Base-by-base conservation (phyloP, 1,140 invertebrate species). In the Drosophila subpulchrella region DNA sequence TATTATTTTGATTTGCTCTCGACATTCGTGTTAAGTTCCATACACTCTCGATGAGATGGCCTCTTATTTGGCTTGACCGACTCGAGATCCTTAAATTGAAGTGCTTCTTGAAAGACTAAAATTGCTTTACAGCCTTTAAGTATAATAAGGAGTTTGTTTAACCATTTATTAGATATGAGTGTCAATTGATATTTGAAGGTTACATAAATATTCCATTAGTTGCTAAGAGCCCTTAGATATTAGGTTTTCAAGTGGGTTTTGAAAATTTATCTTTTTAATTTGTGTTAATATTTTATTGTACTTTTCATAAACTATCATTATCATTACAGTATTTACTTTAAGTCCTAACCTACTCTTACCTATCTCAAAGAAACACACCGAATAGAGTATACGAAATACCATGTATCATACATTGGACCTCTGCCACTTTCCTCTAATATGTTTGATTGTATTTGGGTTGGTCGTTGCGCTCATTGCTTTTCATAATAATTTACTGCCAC, bases 1-100 rank as follows among this genome's bases (percentile, higher is more conserved):
- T 89, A 90, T 90, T 90, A 89, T 89, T 90, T 89, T 85, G 85
- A 90, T 89, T 89, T 90, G 84, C 83, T 84, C 67, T 83, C 79
- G 83, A 86, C 83, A 86, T 73, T 70, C 72, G 63, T 76, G 85
- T 76, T 83, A 67, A 72, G 56, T 54, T 62, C 54, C 11, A 58
- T 55, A 53, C 74, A 56, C 73, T 59, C 15, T 39, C 42, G 15
- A 20, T 13, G 27, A 36, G 27, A 65, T 73, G 51, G 58, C 39
- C 68, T 75, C 42, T 41, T 53, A 41, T 11, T 32, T 12, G 48
- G 55, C 60, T 73, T 73, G 55, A 55, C 54, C 20, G 20, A 30
- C 42, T 39, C 32, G 36, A 27, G 47, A 27, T 58, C 27, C 60
- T 62, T 59, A n/a, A 59, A 24, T 15, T 62, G 54, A 42, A 42